Percentiles rank a stretch among this genome's conserved stretches.
Evolutionary conservation across 2,113 vertebrate species (phyloP).

Genomic region (Sterrhoptilus dennistouni): DNA sequence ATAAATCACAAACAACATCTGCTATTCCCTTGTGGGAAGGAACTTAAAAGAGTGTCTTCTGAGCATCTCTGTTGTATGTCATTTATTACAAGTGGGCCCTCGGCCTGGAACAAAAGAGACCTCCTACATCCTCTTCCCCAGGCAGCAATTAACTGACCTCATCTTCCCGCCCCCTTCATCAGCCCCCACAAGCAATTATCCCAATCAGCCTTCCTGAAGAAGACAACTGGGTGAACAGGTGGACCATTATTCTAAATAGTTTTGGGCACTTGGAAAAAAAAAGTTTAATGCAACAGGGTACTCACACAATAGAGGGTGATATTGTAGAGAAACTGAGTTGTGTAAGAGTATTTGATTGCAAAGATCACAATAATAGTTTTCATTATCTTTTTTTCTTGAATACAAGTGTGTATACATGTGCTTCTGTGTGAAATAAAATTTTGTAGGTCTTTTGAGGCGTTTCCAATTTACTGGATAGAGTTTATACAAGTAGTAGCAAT

Average conservation of each 20-base stretch:
- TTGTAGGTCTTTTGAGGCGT: background rate
- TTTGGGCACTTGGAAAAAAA: background rate
- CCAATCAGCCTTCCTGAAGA: constrained; percentile 27
- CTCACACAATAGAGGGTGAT: background rate
- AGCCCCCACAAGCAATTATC: constrained; percentile 57
- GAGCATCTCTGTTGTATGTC: constrained; percentile 53
- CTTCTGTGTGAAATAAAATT: background rate
- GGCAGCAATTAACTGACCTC: constrained; percentile 69
- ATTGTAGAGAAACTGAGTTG: background rate
- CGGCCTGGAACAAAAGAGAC: constrained; percentile 49
- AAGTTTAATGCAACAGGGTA: background rate
- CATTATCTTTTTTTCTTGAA: background rate
- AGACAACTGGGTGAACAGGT: constrained; percentile 39
- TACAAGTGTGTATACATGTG: background rate
- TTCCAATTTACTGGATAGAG: background rate
- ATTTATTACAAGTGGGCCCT: constrained; percentile 48
- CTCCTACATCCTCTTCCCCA: constrained; percentile 41
- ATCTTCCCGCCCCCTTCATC: constrained; percentile 40
- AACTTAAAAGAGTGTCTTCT: constrained; percentile 53
- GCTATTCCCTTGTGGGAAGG: constrained; percentile 35
- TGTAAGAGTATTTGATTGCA: background rate
- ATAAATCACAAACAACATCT: constrained; percentile 64
- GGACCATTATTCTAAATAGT: constrained; percentile 20
- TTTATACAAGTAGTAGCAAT: background rate
- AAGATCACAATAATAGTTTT: background rate